A percentile compares a stretch with the other conserved stretches of the same genome.
These are phyloP conservation scores for Crossaster papposus DNA, from an alignment of 53 echinoderm and acorn worm genomes.

Conservation along the genomic window DNA sequence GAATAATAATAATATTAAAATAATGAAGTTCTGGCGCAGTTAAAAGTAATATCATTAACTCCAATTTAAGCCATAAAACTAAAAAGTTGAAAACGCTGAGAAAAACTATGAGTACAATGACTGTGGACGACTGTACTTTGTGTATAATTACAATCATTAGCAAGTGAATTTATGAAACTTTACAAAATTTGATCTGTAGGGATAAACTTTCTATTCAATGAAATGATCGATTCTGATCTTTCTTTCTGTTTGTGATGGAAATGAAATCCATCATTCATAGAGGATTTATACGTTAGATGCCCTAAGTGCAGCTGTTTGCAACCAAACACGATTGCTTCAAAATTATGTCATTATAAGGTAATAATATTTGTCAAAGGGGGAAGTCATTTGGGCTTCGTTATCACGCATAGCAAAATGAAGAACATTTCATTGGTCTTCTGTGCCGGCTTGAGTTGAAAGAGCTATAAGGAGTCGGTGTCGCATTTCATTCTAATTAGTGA, in stretches of 20 bases:
- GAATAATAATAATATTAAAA: no score
- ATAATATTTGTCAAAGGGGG: conserved; percentile 12
- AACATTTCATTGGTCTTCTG: neutral
- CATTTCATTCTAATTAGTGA: conserved; percentile 56
- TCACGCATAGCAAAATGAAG: neutral
- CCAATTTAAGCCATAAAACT: no score
- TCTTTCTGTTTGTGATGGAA: neutral
- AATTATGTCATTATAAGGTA: conserved; percentile 34
- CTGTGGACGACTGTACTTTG: neutral
- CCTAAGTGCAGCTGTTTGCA: conserved; percentile 32
- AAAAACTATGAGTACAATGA: neutral
- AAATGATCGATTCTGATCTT: neutral
- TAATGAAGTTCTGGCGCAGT: no score
- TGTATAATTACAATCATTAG: neutral
- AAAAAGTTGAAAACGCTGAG: no score
- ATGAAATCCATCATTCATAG: conserved; percentile 5
- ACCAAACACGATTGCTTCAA: conserved; percentile 44
- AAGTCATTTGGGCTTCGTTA: neutral
- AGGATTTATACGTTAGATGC: neutral
- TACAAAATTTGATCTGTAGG: neutral
- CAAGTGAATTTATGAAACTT: neutral
- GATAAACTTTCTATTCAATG: neutral
- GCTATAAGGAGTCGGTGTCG: neutral
- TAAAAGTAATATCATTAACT: no score
- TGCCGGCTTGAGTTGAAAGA: neutral